A percentile compares a stretch with the other conserved stretches of the same genome.
phyloP scores from a whole-genome alignment of 2,113 vertebrate genomes.

The Piprites chloris region DNA sequence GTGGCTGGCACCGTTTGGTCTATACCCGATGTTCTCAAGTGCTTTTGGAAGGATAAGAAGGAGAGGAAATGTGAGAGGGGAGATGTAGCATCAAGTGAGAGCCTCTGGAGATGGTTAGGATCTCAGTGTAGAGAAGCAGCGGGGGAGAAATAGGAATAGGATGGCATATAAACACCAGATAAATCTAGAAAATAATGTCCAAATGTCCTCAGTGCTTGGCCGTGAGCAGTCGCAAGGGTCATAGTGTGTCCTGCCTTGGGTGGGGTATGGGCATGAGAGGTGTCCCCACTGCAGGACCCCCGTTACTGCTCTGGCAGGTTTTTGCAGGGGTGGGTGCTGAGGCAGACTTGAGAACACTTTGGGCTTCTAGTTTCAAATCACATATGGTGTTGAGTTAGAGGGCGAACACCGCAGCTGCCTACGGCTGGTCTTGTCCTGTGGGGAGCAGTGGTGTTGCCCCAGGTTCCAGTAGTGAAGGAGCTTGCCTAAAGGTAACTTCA shows the following conservation, averaged over 20 bases:
- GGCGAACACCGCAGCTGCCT: background rate
- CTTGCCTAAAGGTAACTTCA: background rate
- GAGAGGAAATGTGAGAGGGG: background rate
- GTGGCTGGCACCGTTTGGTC: background rate
- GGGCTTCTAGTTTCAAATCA: background rate
- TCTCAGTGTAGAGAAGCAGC: background rate
- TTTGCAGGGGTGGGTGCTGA: background rate
- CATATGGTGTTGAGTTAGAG: fast-evolving
- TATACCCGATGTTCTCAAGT: background rate
- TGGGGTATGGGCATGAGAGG: background rate
- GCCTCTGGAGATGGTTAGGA: background rate
- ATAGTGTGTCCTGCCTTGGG: fast-evolving
- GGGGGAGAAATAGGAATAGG: background rate
- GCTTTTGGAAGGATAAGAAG: background rate
- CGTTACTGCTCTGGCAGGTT: background rate
- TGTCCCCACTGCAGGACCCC: background rate
- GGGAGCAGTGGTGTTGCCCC: background rate
- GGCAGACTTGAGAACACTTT: background rate
- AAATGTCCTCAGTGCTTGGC: background rate
- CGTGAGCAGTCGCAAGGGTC: background rate
- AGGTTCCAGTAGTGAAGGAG: background rate
- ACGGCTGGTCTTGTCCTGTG: background rate
- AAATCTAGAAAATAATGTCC: background rate
- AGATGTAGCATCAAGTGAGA: background rate
- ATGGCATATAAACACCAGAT: background rate